A percentile compares a stretch with the other conserved stretches of the same genome.
Evolutionary conservation across 2,797 vertebrate species (phyloP).

Genomic region (Dermochelys coriacea): DNA sequence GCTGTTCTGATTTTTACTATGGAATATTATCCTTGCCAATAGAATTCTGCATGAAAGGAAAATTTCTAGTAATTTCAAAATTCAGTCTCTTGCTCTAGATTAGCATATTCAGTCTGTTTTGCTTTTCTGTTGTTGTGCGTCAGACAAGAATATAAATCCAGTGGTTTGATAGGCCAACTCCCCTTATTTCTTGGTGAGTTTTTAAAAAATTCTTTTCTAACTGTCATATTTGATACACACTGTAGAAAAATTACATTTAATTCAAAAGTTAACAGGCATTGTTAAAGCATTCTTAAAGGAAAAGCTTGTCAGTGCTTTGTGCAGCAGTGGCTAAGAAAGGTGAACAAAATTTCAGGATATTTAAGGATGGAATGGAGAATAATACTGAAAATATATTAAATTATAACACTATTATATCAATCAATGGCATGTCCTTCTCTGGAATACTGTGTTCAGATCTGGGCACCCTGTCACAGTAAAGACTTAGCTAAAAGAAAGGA

Average conservation of each 20-base stretch:
- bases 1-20: neutral
- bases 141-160: fast-evolving
- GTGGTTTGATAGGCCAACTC: neutral
- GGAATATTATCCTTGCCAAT: neutral
- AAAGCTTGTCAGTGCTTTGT: neutral
- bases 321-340: neutral
- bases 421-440: neutral
- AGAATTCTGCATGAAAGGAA: neutral
- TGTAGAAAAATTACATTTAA: neutral
- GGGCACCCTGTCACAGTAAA: neutral
- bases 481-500: neutral
- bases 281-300: neutral
- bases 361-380: neutral
- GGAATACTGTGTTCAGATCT: neutral
- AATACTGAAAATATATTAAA: fast-evolving
- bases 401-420: neutral
- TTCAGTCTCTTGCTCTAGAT: neutral
- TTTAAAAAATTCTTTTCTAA: neutral
- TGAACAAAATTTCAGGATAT: fast-evolving
- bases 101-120: neutral
- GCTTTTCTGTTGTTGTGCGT: neutral
- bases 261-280: too few relatives aligned
- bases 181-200: neutral
- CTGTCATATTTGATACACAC: neutral
- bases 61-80: neutral